phyloP scores from a whole-genome alignment of 2,888 invertebrate species.

The Elysia crispata region DNA sequence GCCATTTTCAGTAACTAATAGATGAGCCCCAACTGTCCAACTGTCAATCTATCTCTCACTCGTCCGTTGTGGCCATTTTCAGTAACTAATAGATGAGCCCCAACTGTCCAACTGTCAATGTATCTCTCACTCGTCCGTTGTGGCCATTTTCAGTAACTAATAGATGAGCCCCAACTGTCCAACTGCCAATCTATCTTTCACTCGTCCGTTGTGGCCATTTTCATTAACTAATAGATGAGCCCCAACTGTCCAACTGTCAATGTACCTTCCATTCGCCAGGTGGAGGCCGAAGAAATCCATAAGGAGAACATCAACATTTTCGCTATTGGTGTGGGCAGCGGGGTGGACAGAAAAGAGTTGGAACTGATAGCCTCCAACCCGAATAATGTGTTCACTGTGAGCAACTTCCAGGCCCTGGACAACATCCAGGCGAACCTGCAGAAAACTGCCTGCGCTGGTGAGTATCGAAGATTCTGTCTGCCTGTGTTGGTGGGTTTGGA shows the following conservation, averaged over 20 bases:
- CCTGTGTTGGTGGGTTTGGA: no score
- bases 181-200: conserved; percentile 3
- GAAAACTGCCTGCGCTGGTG: conserved; percentile 49
- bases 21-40: no score
- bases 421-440: conserved; percentile 58
- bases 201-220: not conserved
- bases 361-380: conserved; percentile 62
- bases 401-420: conserved; percentile 62
- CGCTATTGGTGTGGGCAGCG: conserved; percentile 64
- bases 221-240: no score
- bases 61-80: no score
- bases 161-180: no score
- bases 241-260: not conserved
- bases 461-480: no score
- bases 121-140: not conserved
- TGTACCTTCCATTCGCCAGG: conserved; percentile 41
- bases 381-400: conserved; percentile 63
- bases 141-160: not conserved
- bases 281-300: conserved; percentile 57
- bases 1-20: no score
- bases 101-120: no score
- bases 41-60: no score
- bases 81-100: no score
- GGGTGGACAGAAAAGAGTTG: conserved; percentile 60
- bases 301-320: conserved; percentile 59